Conservation (phyloP, 2,797 vertebrate species). For the Acipenser transmontanus region DNA sequence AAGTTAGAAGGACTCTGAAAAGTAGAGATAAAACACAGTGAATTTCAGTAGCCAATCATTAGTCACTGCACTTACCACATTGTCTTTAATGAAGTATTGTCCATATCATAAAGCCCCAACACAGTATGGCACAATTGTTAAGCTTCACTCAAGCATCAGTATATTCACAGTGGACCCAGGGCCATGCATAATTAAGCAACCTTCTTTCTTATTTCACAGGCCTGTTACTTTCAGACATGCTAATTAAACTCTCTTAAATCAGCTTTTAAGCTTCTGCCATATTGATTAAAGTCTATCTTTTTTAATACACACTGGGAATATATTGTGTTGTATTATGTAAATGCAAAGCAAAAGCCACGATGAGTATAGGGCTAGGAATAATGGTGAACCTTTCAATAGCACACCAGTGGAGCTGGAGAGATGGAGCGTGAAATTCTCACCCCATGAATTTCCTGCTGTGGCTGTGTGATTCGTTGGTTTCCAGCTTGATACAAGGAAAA, state of each 20-base stretch:
- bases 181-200: too few relatives aligned
- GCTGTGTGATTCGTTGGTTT: slow-evolving; percentile 59
- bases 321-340: background rate
- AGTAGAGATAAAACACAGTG: too few relatives aligned
- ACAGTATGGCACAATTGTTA: too few relatives aligned
- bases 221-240: background rate
- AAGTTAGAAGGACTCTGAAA: too few relatives aligned
- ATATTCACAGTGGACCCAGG: too few relatives aligned
- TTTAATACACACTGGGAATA: background rate
- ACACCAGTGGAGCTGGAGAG: slow-evolving; percentile 53
- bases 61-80: too few relatives aligned
- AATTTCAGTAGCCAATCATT: too few relatives aligned
- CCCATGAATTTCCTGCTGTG: slow-evolving; percentile 57
- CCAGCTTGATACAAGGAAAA: slow-evolving; percentile 58
- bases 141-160: too few relatives aligned
- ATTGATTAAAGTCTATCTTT: background rate
- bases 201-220: background rate
- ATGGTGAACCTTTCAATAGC: slow-evolving; percentile 19
- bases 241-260: background rate
- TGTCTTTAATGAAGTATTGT: too few relatives aligned
- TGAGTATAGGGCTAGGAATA: background rate
- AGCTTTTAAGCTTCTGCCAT: background rate
- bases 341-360: background rate
- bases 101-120: too few relatives aligned
- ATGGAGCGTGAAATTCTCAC: slow-evolving; percentile 60